These are phyloP conservation scores for Zophobas morio DNA, from an alignment of 1,140 invertebrate species.

Conservation along the genomic window DNA sequence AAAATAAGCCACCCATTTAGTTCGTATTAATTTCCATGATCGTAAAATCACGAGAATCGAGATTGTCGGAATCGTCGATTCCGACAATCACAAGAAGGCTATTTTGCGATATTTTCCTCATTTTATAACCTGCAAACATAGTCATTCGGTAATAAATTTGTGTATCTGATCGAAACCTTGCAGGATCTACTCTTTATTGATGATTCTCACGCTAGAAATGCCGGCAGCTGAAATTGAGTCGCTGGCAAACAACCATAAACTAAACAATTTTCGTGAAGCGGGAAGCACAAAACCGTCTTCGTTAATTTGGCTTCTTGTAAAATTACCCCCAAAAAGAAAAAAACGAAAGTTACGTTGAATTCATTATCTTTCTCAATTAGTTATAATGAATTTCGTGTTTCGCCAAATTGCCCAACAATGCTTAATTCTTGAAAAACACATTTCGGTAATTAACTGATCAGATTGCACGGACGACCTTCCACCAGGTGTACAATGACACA, in stretches of 20 bases:
- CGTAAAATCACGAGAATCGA: not conserved
- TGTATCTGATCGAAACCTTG: constrained; percentile 25
- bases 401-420: no score
- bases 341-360: no score
- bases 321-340: not conserved
- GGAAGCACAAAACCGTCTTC: no score
- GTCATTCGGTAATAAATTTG: constrained; percentile 12
- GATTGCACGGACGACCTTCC: no score
- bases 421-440: no score
- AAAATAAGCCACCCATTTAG: no score
- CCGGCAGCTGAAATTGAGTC: constrained; percentile 19
- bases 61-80: not conserved
- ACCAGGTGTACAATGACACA: no score
- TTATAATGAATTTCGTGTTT: no score
- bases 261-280: constrained; percentile 4
- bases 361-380: no score
- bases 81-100: not conserved
- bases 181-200: constrained; percentile 12
- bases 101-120: constrained; percentile 11
- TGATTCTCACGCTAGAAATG: constrained; percentile 31
- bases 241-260: constrained; percentile 11
- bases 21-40: no score
- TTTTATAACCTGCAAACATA: constrained; percentile 11
- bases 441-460: no score
- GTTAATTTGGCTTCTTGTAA: no score